A percentile compares a stretch with the other conserved stretches of the same genome.
These are phyloP conservation scores for Dicentrarchus labrax DNA, from an alignment of 2,113 vertebrate species.

Conservation along the genomic window DNA sequence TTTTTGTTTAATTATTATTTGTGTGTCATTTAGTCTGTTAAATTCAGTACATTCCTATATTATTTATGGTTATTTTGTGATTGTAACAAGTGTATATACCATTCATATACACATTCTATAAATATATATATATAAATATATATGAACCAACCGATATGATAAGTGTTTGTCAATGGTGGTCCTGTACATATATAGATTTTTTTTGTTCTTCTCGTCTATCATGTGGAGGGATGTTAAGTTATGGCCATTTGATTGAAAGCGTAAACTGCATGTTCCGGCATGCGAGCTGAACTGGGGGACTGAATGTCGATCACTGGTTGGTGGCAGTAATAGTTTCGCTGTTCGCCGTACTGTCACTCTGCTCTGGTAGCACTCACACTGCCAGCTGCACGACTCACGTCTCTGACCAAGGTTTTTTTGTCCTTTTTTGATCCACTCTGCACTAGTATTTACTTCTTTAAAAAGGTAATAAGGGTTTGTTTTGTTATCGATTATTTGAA, in stretches of 20 bases:
- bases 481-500: constrained; percentile 44
- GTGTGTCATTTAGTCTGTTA: constrained; percentile 71
- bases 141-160: constrained; percentile 76
- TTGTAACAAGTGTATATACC: constrained; percentile 83
- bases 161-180: constrained; percentile 77
- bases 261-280: constrained; percentile 58
- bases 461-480: constrained; percentile 50
- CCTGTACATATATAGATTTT: constrained; percentile 74
- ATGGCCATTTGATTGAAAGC: constrained; percentile 67
- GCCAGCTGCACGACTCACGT: constrained; percentile 58
- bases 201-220: constrained; percentile 49
- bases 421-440: constrained; percentile 70
- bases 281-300: constrained; percentile 56
- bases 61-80: constrained; percentile 85
- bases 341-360: constrained; percentile 62
- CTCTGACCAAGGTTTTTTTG: constrained; percentile 51
- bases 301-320: constrained; percentile 81
- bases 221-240: constrained; percentile 70
- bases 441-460: constrained; percentile 68
- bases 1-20: constrained; percentile 74
- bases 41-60: constrained; percentile 85
- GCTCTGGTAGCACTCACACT: constrained; percentile 59
- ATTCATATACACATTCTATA: constrained; percentile 75
- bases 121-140: constrained; percentile 71
- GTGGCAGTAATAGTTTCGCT: constrained; percentile 58